phyloP scores from a whole-genome alignment of 2,888 invertebrate genomes.

The Apeira syringaria region DNA sequence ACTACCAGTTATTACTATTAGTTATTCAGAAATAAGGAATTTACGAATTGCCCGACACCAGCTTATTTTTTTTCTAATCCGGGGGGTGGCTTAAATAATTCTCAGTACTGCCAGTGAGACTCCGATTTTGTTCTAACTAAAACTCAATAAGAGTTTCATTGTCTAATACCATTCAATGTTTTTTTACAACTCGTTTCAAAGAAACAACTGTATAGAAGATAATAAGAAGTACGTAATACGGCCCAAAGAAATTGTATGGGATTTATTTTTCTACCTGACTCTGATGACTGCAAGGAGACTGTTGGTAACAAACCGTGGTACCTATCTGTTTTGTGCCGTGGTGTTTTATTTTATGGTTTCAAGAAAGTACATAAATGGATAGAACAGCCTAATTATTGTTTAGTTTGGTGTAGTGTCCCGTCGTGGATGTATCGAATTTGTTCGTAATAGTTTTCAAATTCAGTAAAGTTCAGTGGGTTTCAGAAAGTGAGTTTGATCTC shows the following conservation, averaged over 20 bases:
- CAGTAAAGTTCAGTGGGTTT: not conserved
- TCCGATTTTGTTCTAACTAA: slow-evolving; percentile 25
- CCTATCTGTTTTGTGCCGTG: slow-evolving; percentile 35
- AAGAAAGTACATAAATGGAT: slow-evolving; percentile 28
- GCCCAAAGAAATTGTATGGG: slow-evolving; percentile 29
- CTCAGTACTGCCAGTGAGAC: slow-evolving; percentile 4
- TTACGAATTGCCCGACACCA: too few relatives aligned
- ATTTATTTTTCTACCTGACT: slow-evolving; percentile 41
- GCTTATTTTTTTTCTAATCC: not conserved
- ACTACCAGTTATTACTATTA: too few relatives aligned
- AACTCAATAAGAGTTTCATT: slow-evolving; percentile 20
- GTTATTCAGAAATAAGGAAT: too few relatives aligned
- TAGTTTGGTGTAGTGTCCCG: slow-evolving; percentile 27
- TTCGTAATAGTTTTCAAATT: not conserved
- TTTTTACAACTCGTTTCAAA: slow-evolving; percentile 11
- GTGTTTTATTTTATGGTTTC: slow-evolving; percentile 40
- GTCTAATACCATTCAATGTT: slow-evolving; percentile 14
- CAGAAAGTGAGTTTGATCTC: not conserved
- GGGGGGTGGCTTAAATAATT: slow-evolving; percentile 1
- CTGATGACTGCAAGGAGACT: too few relatives aligned
- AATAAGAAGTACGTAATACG: slow-evolving; percentile 17
- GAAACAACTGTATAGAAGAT: slow-evolving; percentile 19
- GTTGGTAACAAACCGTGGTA: too few relatives aligned
- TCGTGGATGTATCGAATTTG: slow-evolving; percentile 21
- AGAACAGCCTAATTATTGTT: slow-evolving; percentile 23